These are phyloP conservation scores for Actinia tenebrosa DNA, from an alignment of 64 coral and sea anemone genomes.

Conservation along the genomic window DNA sequence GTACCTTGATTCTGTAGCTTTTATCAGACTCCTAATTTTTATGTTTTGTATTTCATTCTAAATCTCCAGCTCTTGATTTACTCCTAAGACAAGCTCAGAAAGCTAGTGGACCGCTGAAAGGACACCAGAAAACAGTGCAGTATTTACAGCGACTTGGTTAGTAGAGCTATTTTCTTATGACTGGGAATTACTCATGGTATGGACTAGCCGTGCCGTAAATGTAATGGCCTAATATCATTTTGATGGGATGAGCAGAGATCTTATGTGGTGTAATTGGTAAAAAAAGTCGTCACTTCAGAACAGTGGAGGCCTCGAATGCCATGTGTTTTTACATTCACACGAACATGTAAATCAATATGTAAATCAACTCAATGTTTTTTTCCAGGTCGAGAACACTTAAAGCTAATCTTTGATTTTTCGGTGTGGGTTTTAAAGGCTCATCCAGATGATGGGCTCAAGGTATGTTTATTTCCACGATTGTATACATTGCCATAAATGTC, in stretches of 20 bases:
- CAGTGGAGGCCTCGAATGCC: too few relatives aligned
- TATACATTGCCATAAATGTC: not conserved
- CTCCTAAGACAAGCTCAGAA: constrained; percentile 92
- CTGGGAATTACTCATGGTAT: not conserved
- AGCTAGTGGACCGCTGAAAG: constrained; percentile 63
- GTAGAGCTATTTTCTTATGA: not conserved
- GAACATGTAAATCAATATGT: too few relatives aligned
- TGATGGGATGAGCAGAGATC: too few relatives aligned
- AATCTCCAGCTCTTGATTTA: constrained; percentile 71
- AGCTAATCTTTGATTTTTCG: constrained; percentile 96
- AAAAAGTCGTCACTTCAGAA: too few relatives aligned
- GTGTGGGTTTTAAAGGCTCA: constrained; percentile 94
- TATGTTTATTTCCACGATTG: not conserved
- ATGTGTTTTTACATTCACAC: too few relatives aligned
- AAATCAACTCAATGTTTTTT: not conserved
- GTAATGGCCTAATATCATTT: not conserved
- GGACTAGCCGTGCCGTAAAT: not conserved
- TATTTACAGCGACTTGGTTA: constrained; percentile 95
- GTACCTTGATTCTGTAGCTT: too few relatives aligned
- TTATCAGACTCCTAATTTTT: not conserved
- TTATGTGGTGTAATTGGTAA: too few relatives aligned
- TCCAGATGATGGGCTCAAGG: constrained; percentile 95
- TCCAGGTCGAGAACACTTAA: constrained; percentile 82
- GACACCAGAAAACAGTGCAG: constrained; percentile 86
- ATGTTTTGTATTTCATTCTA: not conserved